Conservation (phyloP, 2,797 vertebrate species). For the Danio jaintianensis region DNA sequence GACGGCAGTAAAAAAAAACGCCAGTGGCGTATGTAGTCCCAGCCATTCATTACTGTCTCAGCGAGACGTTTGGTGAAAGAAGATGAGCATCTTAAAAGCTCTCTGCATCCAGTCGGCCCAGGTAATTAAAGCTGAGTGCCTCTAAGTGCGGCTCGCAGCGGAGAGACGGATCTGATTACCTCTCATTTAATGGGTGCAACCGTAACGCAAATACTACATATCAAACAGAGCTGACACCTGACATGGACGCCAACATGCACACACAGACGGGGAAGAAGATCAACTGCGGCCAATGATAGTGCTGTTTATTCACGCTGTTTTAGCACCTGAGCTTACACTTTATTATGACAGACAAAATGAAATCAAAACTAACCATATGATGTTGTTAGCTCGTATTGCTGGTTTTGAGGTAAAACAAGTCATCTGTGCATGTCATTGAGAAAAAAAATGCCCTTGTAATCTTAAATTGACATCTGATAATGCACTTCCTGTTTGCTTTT, state of each 20-base stretch:
- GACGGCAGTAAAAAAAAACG: constrained; percentile 34
- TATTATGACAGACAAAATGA: no score
- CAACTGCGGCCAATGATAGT: background rate
- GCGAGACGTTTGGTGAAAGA: constrained; percentile 41
- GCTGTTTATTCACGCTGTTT: background rate
- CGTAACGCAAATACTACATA: constrained; percentile 34
- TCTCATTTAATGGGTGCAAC: constrained; percentile 52
- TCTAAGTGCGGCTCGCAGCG: constrained; percentile 57
- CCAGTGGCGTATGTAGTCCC: constrained; percentile 23
- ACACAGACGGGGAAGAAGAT: background rate
- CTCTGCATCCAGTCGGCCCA: constrained; percentile 60
- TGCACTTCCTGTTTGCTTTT: no score
- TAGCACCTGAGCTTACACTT: background rate
- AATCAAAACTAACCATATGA: no score
- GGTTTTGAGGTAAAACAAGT: no score
- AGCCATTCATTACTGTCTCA: constrained; percentile 48
- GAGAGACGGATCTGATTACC: constrained; percentile 66
- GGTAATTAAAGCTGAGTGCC: constrained; percentile 72
- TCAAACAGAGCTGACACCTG: constrained; percentile 36
- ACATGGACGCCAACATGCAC: constrained; percentile 3
- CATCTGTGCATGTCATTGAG: no score
- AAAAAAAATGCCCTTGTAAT: no score
- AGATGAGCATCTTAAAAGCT: constrained; percentile 67
- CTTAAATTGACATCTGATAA: no score
- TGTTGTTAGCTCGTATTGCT: no score